phyloP scores from a whole-genome alignment of 2,888 invertebrate genomes.

The Erebia aethiops region DNA sequence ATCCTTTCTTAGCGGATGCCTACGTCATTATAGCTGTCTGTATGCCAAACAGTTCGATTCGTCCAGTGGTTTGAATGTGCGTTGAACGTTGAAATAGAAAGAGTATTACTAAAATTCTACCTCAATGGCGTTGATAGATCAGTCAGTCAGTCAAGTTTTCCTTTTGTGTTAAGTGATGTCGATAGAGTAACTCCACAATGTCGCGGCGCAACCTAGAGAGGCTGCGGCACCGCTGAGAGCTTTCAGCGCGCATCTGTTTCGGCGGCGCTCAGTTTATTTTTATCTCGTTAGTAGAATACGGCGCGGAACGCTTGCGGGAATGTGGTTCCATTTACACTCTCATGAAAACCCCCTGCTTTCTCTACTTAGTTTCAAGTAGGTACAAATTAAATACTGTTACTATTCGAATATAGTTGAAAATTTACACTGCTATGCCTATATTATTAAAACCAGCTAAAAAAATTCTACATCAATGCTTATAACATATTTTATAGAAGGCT shows the following conservation, averaged over 20 bases:
- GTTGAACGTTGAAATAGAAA: too few relatives aligned
- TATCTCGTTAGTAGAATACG: slow-evolving; percentile 2
- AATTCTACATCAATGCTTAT: too few relatives aligned
- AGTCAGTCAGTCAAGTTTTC: too few relatives aligned
- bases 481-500: too few relatives aligned
- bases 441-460: too few relatives aligned
- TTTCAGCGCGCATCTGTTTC: neutral
- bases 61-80: too few relatives aligned
- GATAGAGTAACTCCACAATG: neutral
- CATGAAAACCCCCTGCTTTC: slow-evolving; percentile 1
- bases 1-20: too few relatives aligned
- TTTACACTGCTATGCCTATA: neutral
- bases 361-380: neutral
- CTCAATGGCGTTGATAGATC: too few relatives aligned
- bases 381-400: slow-evolving; percentile 1
- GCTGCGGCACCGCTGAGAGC: neutral
- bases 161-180: neutral
- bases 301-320: neutral
- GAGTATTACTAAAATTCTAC: too few relatives aligned
- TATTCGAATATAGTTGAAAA: neutral
- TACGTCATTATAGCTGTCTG: too few relatives aligned
- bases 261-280: too few relatives aligned
- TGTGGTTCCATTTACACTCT: slow-evolving; percentile 10
- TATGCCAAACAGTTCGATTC: too few relatives aligned
- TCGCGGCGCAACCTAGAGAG: neutral